Base-by-base conservation (phyloP, 2,113 vertebrate genomes). In the Thamnophis sirtalis region DNA sequence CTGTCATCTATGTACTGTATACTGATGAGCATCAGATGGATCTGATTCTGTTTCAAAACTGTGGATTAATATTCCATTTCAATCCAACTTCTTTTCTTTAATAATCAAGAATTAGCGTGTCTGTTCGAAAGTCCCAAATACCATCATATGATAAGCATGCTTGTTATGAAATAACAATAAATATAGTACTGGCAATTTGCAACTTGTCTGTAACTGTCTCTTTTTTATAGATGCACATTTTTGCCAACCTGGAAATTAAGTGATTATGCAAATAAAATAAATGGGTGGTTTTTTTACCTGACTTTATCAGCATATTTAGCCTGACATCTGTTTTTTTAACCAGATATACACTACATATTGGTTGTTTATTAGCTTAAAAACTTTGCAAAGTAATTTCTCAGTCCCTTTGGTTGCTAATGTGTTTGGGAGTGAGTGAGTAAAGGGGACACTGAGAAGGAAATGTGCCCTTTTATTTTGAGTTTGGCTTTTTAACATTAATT, bases 401-500 rank as follows among this genome's bases (percentile, higher is more conserved):
- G 92, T 95, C 53, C 68, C 90, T 91, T 91, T 89, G 11, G 87
- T 48, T 55, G 60, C n/a, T 85, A 50, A 84, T 48, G 43, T 17
- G 15, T 17, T 89, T 87, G 63, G 60, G 63, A 68, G 11, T 68
- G 10, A 28, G 84, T 58, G 50, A 43, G 1, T 8, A 9, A 33
- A 38, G 17, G 33, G 33, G 73, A 21, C 7, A 21, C 38, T 38
- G 73, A 43, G 17, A 80, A 80, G 33, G 33, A 80, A 38, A 3
- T 73, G 38, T 38, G 38, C 7, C 17, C 33, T 33, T 33, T 80
- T 80, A 33, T 38, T 80, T 21, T 38, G 54, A 89, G 28, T 38
- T 13, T 90, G 53, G 49, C 43, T 89, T 93, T 95, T n/a, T 24
- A 94, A 84, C 60, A 84, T 88, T 91, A 43, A 86, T 28, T 38